Evolutionary conservation across 1,140 invertebrate genomes (phyloP), one percentile per base, ranked within the genome.

Genomic region (Manduca sexta): DNA sequence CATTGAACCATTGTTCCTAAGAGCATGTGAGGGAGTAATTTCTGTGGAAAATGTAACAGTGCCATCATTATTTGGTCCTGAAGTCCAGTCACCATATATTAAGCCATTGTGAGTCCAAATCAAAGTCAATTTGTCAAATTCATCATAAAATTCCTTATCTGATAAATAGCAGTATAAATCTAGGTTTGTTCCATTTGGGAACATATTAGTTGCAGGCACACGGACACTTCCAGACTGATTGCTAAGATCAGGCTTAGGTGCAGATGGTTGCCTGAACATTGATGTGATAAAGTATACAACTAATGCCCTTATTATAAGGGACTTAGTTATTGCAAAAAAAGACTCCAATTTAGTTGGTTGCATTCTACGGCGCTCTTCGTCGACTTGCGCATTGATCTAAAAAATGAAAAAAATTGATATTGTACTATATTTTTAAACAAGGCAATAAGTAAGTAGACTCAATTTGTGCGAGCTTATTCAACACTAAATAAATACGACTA

Each of bases 241-340:
- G 15, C 47, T 70, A 17, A 77, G 64, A 48, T 84, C 81, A 40
- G 85, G 68, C 55, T 85, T 82, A 34, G 88, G 76, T 37, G 88
- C 66, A 54, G 89, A 75, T 2, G 91, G 89, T 60, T 89, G 87
- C 55, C 94, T 89, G 79, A 99, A 98, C 79, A 97, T 94, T 21
- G 93, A 96, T 46, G 93, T 95, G 8, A 99, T 93, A 62, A 98
- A 96, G 84, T 98, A 99, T 54, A 99, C 95, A 42, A 99, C 93
- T 16, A 98, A 79, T 35, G 94, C 96, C 64, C 97, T 88, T 40
- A 98, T 88, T 37, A 97, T 92, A 13, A 97, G 76, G 0, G 93
- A 93, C 77, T 96, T 96, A 3, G 90, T 90, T 42, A 96, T 90
- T 1, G 93, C 90, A 74, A 95, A 92, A 67, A 96, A 94, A 13